A percentile compares a stretch with the other conserved stretches of the same genome.
Conservation (phyloP, 2,888 invertebrate genomes). For the Stegophylla sp. region DNA sequence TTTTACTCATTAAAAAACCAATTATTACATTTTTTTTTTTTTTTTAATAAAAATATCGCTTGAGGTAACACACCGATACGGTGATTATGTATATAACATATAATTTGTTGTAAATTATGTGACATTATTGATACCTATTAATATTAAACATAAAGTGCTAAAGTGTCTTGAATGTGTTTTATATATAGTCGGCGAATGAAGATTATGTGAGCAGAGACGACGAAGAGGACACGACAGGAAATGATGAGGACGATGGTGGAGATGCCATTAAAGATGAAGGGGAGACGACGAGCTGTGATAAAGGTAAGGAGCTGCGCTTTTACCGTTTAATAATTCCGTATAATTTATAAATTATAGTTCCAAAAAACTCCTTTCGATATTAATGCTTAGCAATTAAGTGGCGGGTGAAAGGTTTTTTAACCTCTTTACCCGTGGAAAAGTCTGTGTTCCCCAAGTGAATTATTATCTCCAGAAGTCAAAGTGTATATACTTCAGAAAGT, state of each 20-base stretch:
- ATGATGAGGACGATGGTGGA: neutral
- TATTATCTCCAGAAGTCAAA: constrained; percentile 56
- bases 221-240: constrained; percentile 20
- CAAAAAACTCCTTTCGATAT: constrained; percentile 54
- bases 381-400: constrained; percentile 52
- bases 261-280: constrained; percentile 30
- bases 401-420: constrained; percentile 55
- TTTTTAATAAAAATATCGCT: too few relatives aligned
- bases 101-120: neutral
- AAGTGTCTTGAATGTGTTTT: neutral
- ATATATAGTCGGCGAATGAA: constrained; percentile 29
- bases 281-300: constrained; percentile 19
- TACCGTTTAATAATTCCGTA: constrained; percentile 58
- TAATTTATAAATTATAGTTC: constrained; percentile 58
- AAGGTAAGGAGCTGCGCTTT: constrained; percentile 49
- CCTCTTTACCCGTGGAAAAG: constrained; percentile 35
- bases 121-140: neutral
- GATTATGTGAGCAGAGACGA: constrained; percentile 41
- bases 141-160: neutral
- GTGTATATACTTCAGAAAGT: constrained; percentile 52
- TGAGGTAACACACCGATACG: too few relatives aligned
- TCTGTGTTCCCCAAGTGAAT: constrained; percentile 41
- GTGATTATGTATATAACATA: neutral
- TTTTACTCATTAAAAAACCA: too few relatives aligned
- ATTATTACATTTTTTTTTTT: too few relatives aligned